phyloP scores from a whole-genome alignment of 2,113 vertebrate species.

The Osmerus mordax region DNA sequence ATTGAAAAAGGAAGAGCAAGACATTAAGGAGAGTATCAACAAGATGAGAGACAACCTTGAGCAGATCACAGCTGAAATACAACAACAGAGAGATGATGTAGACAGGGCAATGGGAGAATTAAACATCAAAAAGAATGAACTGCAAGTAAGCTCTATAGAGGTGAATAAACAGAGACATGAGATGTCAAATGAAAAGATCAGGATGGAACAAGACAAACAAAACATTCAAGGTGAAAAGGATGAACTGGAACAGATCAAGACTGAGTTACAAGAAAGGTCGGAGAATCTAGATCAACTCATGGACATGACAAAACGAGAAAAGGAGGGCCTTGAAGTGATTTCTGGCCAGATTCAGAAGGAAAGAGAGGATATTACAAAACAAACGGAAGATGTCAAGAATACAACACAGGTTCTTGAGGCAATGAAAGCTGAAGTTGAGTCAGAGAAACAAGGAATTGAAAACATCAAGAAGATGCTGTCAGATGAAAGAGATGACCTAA shows the following conservation, averaged over 20 bases:
- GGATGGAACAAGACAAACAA: not conserved
- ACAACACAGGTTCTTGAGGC: not conserved
- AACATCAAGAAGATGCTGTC: conserved; percentile 4
- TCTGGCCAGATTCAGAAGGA: not conserved
- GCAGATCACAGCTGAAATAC: too few species aligned
- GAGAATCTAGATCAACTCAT: not conserved
- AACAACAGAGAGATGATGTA: too few species aligned
- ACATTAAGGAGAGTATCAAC: not conserved
- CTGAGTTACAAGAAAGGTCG: too few species aligned
- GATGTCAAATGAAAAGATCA: too few species aligned
- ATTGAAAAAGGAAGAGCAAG: too few species aligned
- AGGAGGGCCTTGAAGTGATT: not conserved
- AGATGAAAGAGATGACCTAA: not conserved
- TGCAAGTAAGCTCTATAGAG: too few species aligned
- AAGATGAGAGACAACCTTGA: too few species aligned
- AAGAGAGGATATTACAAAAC: not conserved
- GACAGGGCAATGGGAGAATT: too few species aligned
- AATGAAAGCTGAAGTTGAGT: conserved; percentile 3
- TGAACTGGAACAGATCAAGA: too few species aligned
- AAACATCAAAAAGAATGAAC: too few species aligned
- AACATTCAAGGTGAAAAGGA: too few species aligned
- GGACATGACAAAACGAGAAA: not conserved
- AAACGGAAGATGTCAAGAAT: not conserved
- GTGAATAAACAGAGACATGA: too few species aligned
- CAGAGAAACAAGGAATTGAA: conserved; percentile 2